Evolutionary conservation across 2,888 invertebrate species (phyloP).

Genomic region (Sacculina carcini): DNA sequence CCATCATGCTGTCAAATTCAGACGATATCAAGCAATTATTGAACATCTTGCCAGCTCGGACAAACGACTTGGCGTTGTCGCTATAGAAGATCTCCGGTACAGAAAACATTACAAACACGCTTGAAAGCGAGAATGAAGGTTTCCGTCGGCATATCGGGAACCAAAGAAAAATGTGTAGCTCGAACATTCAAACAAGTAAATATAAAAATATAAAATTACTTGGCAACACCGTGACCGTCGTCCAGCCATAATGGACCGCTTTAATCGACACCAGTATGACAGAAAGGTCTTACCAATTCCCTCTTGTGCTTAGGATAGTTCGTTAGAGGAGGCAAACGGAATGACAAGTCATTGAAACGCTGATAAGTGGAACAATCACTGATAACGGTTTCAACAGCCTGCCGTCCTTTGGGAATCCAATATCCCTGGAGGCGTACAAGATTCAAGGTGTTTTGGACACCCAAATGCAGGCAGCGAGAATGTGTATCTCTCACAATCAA

Average conservation of each 20-base stretch:
- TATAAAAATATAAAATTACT: not conserved
- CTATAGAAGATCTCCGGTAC: not conserved
- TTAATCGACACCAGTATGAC: not conserved
- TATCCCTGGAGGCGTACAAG: not conserved
- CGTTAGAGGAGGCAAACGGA: not conserved
- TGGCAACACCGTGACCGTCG: not conserved
- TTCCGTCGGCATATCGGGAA: not conserved
- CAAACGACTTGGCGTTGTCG: constrained; percentile 1
- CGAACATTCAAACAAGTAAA: not conserved
- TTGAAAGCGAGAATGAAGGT: not conserved
- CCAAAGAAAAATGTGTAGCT: not conserved
- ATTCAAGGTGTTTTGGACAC: not conserved
- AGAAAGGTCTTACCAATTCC: not conserved
- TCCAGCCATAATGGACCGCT: not conserved
- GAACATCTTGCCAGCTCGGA: not conserved
- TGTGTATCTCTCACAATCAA: not conserved
- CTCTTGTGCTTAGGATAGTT: not conserved
- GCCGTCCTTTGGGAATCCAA: constrained; percentile 1
- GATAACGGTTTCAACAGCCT: not conserved
- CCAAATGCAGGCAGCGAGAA: not conserved
- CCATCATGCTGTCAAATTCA: not conserved
- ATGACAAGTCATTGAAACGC: not conserved
- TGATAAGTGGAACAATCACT: not conserved
- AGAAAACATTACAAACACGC: not conserved
- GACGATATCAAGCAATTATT: not conserved